phyloP scores from a whole-genome alignment of 2,888 invertebrate species.

The Limnephilus auricula region DNA sequence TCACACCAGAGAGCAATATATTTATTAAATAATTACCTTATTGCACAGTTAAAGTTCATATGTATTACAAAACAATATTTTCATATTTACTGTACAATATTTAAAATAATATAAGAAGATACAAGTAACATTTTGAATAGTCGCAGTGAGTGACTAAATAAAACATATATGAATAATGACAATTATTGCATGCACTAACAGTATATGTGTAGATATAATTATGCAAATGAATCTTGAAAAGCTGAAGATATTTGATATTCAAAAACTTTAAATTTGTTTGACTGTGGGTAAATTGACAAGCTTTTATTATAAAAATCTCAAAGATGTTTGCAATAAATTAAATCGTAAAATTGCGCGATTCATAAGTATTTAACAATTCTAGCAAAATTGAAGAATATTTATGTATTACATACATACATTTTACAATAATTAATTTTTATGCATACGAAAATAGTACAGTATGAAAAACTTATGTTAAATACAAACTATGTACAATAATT shows the following conservation, averaged over 20 bases:
- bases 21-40: neutral
- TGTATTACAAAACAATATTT: neutral
- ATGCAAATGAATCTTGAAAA: neutral
- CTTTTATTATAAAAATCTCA: neutral
- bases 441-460: constrained; percentile 6
- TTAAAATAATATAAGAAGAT: neutral
- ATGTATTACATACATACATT: neutral
- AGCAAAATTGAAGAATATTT: neutral
- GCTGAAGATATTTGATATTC: neutral
- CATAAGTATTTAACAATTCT: neutral
- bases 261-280: too few species aligned
- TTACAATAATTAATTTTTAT: constrained; percentile 18
- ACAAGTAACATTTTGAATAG: neutral
- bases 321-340: neutral
- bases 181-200: neutral
- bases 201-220: neutral
- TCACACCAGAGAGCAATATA: neutral
- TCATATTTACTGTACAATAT: neutral
- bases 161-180: neutral
- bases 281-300: neutral
- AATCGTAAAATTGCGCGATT: neutral
- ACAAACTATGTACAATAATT: constrained; percentile 34
- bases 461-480: constrained; percentile 49
- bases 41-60: neutral
- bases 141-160: neutral